Evolutionary conservation across 2,797 vertebrate genomes (phyloP), one percentile per base, ranked within the genome.

Genomic region (Bryconaethiops microstoma): DNA sequence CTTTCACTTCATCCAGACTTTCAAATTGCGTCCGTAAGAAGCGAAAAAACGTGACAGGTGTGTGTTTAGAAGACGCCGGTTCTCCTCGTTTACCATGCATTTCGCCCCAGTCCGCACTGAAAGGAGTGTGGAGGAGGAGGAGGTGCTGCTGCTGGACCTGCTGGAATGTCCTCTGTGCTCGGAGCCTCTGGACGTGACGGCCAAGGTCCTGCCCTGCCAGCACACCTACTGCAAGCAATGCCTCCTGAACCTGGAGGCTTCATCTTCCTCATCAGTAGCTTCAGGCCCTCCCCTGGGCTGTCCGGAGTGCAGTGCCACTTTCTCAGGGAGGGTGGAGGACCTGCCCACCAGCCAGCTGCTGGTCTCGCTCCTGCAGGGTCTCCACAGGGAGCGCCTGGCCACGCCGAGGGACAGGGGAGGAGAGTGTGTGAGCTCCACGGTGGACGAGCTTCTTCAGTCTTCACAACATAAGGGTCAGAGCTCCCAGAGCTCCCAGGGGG

Each of bases 151-250:
- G 48, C 90, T 95, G 59, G 93, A 95, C 88, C 86, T 97, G 84
- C 86, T 98, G 92, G 94, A 97, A 87, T 98, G 97, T 83, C 96
- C 97, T 1, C 92, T 97, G 89, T 98, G 97, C 91, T 90, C 92
- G n/a, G 93, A 96, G 79, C 95, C 91, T 85, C 93, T 99, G 67
- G 96, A 97, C 0, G 91, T 86, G 84, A 95, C 96, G 0, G 96
- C 97, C 1, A 97, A 95, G 88, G 96, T 98, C 74, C 92, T 99
- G 74, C 97, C 97, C 13, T 98, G 97, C 92, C 97, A 99, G 90
- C 97, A 98, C 92, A 97, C 96, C 0, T 98, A 98, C 94, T 99
- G 97, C 84, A 88, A 93, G 82, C 87, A 95, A 68, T 99, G 97
- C 84, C 92, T 99, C 77, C 95, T 95, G 91, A 93, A 91, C 86